Evolutionary conservation across 2,888 invertebrate species (phyloP).

Genomic region (Tuta absoluta): DNA sequence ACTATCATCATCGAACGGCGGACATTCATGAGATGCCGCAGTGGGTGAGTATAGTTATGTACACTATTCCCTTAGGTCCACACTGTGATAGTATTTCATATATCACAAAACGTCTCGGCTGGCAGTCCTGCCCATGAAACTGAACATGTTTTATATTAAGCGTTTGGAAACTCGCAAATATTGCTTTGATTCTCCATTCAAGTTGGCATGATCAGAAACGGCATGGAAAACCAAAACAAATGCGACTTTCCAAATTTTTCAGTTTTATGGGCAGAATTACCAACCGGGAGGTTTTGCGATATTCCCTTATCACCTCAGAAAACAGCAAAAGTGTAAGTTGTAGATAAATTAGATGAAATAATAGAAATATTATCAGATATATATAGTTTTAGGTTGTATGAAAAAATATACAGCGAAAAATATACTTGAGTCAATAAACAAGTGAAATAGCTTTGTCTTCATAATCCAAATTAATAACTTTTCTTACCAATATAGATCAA

Average conservation of each 20-base stretch:
- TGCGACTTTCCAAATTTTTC: constrained; percentile 3
- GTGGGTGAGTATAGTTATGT: constrained; percentile 88
- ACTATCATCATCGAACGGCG: constrained; percentile 98
- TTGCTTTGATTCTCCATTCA: background rate
- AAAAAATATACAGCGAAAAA: too few relatives aligned
- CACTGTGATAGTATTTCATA: constrained; percentile 6
- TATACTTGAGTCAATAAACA: background rate
- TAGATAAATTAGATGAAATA: background rate
- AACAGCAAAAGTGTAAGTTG: background rate
- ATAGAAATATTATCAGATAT: background rate
- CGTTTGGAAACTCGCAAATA: constrained; percentile 1
- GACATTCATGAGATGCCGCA: constrained; percentile 98
- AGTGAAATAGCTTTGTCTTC: background rate
- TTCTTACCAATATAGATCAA: constrained; percentile 86
- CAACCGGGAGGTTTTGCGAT: constrained; percentile 4
- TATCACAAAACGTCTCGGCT: constrained; percentile 7
- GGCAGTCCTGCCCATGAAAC: constrained; percentile 8
- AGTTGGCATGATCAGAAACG: background rate
- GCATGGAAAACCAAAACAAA: background rate
- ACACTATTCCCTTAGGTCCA: constrained; percentile 6
- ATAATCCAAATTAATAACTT: constrained; percentile 13
- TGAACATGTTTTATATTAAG: background rate
- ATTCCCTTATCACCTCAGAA: constrained; percentile 2
- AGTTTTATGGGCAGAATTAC: constrained; percentile 10
- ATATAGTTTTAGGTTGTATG: background rate